A percentile compares a stretch with the other conserved stretches of the same genome.
phyloP scores from a whole-genome alignment of 2,797 vertebrate genomes.

The Gymnothorax javanicus region DNA sequence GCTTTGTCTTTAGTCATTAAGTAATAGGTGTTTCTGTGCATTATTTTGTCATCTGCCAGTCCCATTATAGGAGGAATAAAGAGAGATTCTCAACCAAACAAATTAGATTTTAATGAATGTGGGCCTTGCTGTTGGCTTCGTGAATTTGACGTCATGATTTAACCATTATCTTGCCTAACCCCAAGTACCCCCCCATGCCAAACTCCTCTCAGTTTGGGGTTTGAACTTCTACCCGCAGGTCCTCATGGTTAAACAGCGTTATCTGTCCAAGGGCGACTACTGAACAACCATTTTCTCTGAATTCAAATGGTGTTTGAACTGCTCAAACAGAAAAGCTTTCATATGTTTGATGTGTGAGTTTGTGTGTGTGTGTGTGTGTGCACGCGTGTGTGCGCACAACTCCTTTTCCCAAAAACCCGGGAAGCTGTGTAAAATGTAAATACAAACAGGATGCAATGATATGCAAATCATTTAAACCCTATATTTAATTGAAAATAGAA shows the following conservation, averaged over 20 bases:
- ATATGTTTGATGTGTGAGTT: not conserved
- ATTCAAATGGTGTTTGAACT: not conserved
- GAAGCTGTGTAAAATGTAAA: too few relatives aligned
- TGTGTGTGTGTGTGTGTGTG: not conserved
- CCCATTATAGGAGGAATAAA: too few relatives aligned
- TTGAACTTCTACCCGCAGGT: conserved; percentile 12
- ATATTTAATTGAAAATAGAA: too few relatives aligned
- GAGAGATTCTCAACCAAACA: too few relatives aligned
- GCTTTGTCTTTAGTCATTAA: too few relatives aligned
- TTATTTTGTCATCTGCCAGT: too few relatives aligned
- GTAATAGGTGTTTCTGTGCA: too few relatives aligned
- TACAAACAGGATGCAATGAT: too few relatives aligned
- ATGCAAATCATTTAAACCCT: too few relatives aligned
- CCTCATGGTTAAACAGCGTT: conserved; percentile 19
- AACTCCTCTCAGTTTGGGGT: not conserved
- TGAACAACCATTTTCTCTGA: conserved; percentile 9
- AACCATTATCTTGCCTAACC: conserved; percentile 3
- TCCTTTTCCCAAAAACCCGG: too few relatives aligned
- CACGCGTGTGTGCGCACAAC: too few relatives aligned
- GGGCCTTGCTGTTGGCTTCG: not conserved
- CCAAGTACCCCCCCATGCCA: not conserved
- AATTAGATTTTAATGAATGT: too few relatives aligned
- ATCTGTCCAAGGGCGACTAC: conserved; percentile 27
- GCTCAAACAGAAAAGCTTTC: not conserved
- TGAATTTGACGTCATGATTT: conserved; percentile 18